Evolutionary conservation across 2,113 vertebrate genomes (phyloP).

Genomic region (western clawed frog (Xenopus tropicalis)): DNA sequence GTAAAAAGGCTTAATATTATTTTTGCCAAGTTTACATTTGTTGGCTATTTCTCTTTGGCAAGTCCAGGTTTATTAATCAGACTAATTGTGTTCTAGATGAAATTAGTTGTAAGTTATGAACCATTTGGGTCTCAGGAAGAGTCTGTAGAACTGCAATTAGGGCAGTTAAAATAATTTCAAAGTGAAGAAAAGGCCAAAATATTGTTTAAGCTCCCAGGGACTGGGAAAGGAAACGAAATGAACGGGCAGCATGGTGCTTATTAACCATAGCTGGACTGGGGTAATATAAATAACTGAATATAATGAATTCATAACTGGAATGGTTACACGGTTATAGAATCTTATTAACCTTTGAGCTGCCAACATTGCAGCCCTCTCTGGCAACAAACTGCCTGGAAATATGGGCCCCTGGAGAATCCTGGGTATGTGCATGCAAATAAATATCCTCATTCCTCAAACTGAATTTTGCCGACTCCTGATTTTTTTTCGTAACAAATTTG

Average conservation of each 20-base stretch:
- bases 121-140: neutral
- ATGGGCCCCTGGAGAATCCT: no score
- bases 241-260: neutral
- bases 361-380: no score
- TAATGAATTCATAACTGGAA: no score
- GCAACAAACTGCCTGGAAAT: no score
- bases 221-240: no score
- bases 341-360: no score
- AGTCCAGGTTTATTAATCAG: conserved; percentile 8
- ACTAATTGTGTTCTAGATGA: conserved; percentile 9
- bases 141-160: neutral
- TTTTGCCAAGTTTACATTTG: neutral
- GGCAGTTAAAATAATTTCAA: neutral
- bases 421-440: no score
- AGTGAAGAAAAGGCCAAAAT: neutral
- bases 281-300: no score
- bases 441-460: no score
- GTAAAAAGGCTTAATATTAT: conserved; percentile 10
- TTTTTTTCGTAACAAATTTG: no score
- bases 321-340: no score
- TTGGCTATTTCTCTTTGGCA: neutral
- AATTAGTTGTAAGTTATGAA: conserved; percentile 5
- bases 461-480: no score
- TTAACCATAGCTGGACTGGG: neutral
- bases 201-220: neutral